Conservation (phyloP, 2,797 vertebrate genomes). For the Microcaecilia unicolor region DNA sequence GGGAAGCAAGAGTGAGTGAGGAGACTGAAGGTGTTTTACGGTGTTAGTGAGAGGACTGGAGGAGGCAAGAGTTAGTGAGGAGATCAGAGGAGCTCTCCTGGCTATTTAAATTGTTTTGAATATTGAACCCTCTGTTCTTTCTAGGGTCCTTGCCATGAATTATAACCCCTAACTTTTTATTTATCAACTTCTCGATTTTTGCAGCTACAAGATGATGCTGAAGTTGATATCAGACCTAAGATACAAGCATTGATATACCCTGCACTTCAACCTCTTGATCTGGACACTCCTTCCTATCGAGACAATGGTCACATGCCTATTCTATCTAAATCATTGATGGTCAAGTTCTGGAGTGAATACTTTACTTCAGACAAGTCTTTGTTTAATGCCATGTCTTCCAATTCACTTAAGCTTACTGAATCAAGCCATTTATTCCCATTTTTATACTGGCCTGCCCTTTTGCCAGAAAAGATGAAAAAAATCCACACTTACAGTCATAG, state of each 20-base stretch:
- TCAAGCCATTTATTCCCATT: slow-evolving; percentile 58
- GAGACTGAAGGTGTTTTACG: too few species aligned
- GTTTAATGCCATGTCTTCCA: slow-evolving; percentile 60
- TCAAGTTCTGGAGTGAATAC: slow-evolving; percentile 74
- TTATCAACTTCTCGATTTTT: too few species aligned
- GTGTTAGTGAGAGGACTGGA: too few species aligned
- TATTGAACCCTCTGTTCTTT: too few species aligned
- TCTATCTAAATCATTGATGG: slow-evolving; percentile 53
- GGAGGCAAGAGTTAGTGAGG: too few species aligned
- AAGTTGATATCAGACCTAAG: slow-evolving; percentile 60
- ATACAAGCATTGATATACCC: slow-evolving; percentile 78
- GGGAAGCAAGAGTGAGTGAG: too few species aligned
- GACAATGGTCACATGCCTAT: slow-evolving; percentile 69
- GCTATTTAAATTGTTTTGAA: too few species aligned
- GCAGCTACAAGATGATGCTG: slow-evolving; percentile 67
- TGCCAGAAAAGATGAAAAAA: slow-evolving; percentile 55
- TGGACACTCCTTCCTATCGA: slow-evolving; percentile 71
- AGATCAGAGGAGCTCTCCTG: too few species aligned
- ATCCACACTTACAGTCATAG: slow-evolving; percentile 54
- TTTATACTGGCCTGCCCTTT: slow-evolving; percentile 74
- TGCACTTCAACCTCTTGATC: slow-evolving; percentile 68
- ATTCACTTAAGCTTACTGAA: slow-evolving; percentile 59
- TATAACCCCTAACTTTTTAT: too few species aligned
- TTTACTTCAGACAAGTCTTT: slow-evolving; percentile 59
- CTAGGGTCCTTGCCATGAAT: too few species aligned